Conservation (phyloP, 2,888 invertebrate species). For the Syrista parreyssii region DNA sequence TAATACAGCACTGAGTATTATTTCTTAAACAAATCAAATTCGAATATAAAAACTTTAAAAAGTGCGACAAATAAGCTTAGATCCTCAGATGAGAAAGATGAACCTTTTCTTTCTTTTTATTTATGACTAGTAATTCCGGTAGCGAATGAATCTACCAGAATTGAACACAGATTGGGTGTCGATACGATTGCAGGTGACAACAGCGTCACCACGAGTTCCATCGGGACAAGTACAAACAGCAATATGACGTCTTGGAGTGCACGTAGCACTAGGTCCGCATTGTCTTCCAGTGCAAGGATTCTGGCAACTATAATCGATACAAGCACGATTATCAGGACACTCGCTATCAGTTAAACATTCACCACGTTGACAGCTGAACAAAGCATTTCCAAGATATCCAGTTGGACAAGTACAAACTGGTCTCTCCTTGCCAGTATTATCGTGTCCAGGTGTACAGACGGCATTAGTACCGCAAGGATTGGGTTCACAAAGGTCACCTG, state of each 20-base stretch:
- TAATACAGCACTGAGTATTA: too few species aligned
- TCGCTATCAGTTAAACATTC: slow-evolving; percentile 84
- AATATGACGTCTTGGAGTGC: slow-evolving; percentile 80
- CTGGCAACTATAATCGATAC: slow-evolving; percentile 77
- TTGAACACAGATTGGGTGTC: slow-evolving; percentile 27
- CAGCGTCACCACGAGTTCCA: slow-evolving; percentile 74
- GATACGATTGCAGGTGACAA: slow-evolving; percentile 67
- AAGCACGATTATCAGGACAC: slow-evolving; percentile 80
- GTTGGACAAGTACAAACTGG: slow-evolving; percentile 87
- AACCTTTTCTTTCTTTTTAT: too few species aligned
- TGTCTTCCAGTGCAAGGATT: slow-evolving; percentile 80
- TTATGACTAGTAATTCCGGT: slow-evolving; percentile 13
- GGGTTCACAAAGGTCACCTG: slow-evolving; percentile 85
- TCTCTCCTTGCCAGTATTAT: slow-evolving; percentile 82
- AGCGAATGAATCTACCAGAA: slow-evolving; percentile 29
- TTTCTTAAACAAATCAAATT: too few species aligned
- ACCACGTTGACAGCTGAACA: slow-evolving; percentile 78
- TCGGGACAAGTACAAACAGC: slow-evolving; percentile 85
- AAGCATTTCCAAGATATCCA: slow-evolving; percentile 83
- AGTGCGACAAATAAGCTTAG: too few species aligned
- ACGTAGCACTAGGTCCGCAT: slow-evolving; percentile 81
- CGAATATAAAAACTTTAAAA: too few species aligned
- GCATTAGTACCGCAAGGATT: slow-evolving; percentile 88
- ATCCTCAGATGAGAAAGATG: too few species aligned
- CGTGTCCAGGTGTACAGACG: slow-evolving; percentile 85